Conservation (phyloP, 2,113 vertebrate species). For the Mormyrus lacerda region DNA sequence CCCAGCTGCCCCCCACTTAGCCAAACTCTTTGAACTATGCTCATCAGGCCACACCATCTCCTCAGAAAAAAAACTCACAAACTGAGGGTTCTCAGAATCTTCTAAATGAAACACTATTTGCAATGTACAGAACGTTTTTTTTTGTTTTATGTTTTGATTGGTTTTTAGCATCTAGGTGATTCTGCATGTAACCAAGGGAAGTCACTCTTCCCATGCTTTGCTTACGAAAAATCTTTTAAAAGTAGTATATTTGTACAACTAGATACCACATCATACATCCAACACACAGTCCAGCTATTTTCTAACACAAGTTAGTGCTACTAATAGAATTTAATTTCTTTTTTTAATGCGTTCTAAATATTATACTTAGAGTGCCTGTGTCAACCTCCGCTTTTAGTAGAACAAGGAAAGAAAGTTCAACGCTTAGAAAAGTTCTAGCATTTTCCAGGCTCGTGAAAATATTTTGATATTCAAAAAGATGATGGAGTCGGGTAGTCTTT, state of each 20-base stretch:
- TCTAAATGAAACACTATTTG: constrained; percentile 18
- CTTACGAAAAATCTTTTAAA: not conserved
- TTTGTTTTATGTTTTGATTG: constrained; percentile 23
- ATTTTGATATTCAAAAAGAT: constrained; percentile 22
- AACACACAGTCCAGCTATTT: constrained; percentile 6
- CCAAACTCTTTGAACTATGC: constrained; percentile 18
- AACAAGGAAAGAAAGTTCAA: constrained; percentile 9
- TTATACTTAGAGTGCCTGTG: constrained; percentile 5
- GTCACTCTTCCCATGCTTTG: not conserved
- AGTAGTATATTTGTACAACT: not conserved
- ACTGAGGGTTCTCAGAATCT: not conserved
- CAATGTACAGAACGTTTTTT: constrained; percentile 25
- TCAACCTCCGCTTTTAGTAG: constrained; percentile 20
- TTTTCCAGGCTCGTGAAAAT: constrained; percentile 14
- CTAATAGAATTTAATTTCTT: constrained; percentile 23
- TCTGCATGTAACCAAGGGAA: constrained; percentile 2
- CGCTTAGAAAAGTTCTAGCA: constrained; percentile 13
- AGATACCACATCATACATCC: constrained; percentile 3
- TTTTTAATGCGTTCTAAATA: constrained; percentile 19
- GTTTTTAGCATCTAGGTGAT: constrained; percentile 9
- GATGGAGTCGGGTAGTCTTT: not conserved
- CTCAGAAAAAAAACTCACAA: constrained; percentile 13
- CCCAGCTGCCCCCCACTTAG: constrained; percentile 3
- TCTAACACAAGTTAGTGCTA: constrained; percentile 22
- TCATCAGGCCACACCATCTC: not conserved